A percentile compares a stretch with the other conserved stretches of the same genome.
Evolutionary conservation across 2,113 vertebrate species (phyloP).

Genomic region (Panthera leo): DNA sequence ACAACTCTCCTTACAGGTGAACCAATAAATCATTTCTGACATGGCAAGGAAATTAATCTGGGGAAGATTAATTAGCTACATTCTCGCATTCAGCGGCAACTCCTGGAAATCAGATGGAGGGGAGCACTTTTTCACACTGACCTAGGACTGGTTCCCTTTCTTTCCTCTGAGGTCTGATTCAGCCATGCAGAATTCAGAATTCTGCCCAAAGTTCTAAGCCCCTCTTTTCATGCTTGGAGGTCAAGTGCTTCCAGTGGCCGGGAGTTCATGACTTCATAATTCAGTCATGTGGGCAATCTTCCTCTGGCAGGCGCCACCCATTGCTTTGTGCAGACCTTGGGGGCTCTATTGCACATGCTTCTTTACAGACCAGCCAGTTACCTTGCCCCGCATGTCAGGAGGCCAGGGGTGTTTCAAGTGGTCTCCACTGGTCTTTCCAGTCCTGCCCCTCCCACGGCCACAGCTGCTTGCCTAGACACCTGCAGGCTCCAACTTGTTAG

Average conservation of each 20-base stretch:
- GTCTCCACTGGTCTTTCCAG: slow-evolving; percentile 66
- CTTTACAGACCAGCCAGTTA: slow-evolving; percentile 7
- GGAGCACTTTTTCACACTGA: neutral
- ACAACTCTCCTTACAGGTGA: neutral
- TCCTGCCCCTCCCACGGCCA: slow-evolving; percentile 51
- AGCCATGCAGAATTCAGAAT: neutral
- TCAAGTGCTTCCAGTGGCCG: neutral
- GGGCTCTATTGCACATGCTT: neutral
- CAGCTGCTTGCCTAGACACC: slow-evolving; percentile 67
- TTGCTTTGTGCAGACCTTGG: neutral
- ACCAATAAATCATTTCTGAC: slow-evolving; percentile 70
- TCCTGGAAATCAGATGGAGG: slow-evolving; percentile 38
- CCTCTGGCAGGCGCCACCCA: rapidly evolving
- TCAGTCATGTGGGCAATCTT: neutral
- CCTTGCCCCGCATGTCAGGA: neutral
- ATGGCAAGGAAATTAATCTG: slow-evolving; percentile 63
- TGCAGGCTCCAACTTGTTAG: slow-evolving; percentile 70
- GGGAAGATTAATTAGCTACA: slow-evolving; percentile 75
- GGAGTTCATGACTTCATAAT: neutral
- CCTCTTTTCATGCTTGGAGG: neutral
- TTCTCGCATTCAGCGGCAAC: neutral
- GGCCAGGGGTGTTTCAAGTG: neutral
- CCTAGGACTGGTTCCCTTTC: neutral
- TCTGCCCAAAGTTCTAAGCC: neutral
- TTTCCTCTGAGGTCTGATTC: neutral